Base-by-base conservation (phyloP, 2,797 vertebrate species). In the Peromyscus nudipes region DNA sequence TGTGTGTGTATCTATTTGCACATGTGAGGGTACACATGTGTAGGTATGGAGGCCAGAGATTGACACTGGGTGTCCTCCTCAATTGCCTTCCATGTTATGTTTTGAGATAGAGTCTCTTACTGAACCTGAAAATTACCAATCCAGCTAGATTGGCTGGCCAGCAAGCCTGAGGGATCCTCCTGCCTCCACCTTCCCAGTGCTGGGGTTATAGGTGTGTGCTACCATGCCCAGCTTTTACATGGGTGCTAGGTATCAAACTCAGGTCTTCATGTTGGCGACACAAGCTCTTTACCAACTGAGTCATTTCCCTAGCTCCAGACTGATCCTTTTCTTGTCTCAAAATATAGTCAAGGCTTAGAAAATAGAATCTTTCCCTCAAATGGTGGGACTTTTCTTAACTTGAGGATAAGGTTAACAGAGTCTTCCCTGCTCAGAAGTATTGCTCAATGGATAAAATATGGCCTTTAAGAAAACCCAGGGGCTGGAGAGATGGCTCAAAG, bases 351-450 rank as follows among this genome's bases (percentile, higher is more conserved):
- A 13, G 62, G 34, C n/a, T 85, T 52, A 90, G n/a, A 60, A 97
- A 88, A 62, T 34, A 31, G 27, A 81, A 94, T 65, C 3, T 93
- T 85, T 92, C 84, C 86, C 86, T 95, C 77, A 92, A 85, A 92
- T 73, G 11, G 16, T 89, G 52, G 25, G 62, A 88, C 40, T 73
- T 92, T 69, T 90, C 88, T 97, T 82, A 82, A 96, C 37, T 89
- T 85, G 55, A 62, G 65, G 60, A 87, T 88, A 46, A 52, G 5
- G 6, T 76, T 85, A 91, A 94, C n/a, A 87, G 73, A 93, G 25
- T 46, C 29, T 27, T 82, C n/a, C 40, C 62, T 85, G 46, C 77
- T 77, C 62, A n/a, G 34, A 94, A 80, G 65, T 40, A 82, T n/a
- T 85, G 31, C 60, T 92, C 89, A 89, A 52, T 49, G 55, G 55